phyloP scores from a whole-genome alignment of 2,888 invertebrate genomes.

The Drosophila bunnanda region DNA sequence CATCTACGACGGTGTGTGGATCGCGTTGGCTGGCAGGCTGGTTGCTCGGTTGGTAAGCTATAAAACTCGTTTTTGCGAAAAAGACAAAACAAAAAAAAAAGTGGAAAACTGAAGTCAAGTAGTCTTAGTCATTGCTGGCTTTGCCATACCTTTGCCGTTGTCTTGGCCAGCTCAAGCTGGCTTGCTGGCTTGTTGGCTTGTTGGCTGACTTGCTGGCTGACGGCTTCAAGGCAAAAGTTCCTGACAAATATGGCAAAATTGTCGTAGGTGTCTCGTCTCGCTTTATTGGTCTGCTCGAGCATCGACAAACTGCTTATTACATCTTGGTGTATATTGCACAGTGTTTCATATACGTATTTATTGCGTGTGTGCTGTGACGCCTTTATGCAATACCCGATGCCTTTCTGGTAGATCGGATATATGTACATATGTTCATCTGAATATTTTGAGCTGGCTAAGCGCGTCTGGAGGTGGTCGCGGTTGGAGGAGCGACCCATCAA shows the following conservation, averaged over 20 bases:
- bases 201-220: slow-evolving; percentile 28
- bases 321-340: slow-evolving; percentile 25
- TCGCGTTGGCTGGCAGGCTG: slow-evolving; percentile 21
- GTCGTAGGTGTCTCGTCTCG: slow-evolving; percentile 61
- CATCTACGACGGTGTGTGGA: slow-evolving; percentile 16
- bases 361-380: slow-evolving; percentile 36
- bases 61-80: slow-evolving; percentile 65
- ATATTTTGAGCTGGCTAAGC: not conserved
- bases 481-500: slow-evolving; percentile 14
- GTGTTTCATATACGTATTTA: slow-evolving; percentile 15
- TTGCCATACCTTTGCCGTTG: slow-evolving; percentile 32
- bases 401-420: slow-evolving; percentile 8
- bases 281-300: slow-evolving; percentile 45
- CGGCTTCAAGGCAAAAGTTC: slow-evolving; percentile 60
- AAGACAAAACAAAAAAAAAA: slow-evolving; percentile 1
- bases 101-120: slow-evolving; percentile 48
- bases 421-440: not conserved
- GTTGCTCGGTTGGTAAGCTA: slow-evolving; percentile 20
- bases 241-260: slow-evolving; percentile 69
- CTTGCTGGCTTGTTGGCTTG: slow-evolving; percentile 16
- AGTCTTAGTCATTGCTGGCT: slow-evolving; percentile 51
- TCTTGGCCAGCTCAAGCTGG: slow-evolving; percentile 19
- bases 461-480: slow-evolving; percentile 9
- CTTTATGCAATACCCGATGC: slow-evolving; percentile 37
- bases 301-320: slow-evolving; percentile 21